Evolutionary conservation across 2,797 vertebrate genomes (phyloP).

Genomic region (Oreonectes daqikongensis): DNA sequence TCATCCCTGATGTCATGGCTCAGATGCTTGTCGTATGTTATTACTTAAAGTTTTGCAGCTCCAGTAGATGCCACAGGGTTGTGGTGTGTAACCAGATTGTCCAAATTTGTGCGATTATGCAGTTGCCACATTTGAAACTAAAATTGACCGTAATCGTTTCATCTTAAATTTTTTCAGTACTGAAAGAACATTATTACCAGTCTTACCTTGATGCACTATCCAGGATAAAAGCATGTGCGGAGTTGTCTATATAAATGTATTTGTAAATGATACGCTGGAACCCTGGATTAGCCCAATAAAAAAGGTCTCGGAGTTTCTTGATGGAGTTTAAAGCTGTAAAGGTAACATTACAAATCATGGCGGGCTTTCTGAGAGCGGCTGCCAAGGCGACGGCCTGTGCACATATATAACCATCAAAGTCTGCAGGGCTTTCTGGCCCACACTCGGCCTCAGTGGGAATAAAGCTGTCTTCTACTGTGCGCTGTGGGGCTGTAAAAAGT

Average conservation of each 20-base stretch:
- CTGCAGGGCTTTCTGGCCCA: conserved; percentile 51
- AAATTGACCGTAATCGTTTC: background rate
- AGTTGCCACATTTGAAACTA: background rate
- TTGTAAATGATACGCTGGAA: conserved; percentile 72
- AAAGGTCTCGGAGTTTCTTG: conserved; percentile 68
- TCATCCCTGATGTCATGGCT: background rate
- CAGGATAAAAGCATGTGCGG: conserved; percentile 25
- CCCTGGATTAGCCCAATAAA: conserved; percentile 69
- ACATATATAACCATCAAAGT: conserved; percentile 60
- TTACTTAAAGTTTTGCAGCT: background rate
- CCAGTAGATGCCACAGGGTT: background rate
- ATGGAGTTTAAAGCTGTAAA: conserved; percentile 73
- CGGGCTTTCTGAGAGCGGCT: conserved; percentile 59
- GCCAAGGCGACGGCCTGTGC: conserved; percentile 59
- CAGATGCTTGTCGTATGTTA: background rate
- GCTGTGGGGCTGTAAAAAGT: conserved; percentile 59
- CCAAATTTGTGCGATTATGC: background rate
- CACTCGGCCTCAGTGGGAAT: conserved; percentile 52
- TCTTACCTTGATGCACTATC: background rate
- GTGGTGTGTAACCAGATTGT: background rate
- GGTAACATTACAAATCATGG: conserved; percentile 73
- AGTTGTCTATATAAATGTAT: conserved; percentile 51
- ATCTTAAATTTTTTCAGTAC: background rate
- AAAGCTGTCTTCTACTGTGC: conserved; percentile 64
- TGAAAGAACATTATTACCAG: background rate